Conservation (phyloP, 2,888 invertebrate genomes). For the Pecten maximus region DNA sequence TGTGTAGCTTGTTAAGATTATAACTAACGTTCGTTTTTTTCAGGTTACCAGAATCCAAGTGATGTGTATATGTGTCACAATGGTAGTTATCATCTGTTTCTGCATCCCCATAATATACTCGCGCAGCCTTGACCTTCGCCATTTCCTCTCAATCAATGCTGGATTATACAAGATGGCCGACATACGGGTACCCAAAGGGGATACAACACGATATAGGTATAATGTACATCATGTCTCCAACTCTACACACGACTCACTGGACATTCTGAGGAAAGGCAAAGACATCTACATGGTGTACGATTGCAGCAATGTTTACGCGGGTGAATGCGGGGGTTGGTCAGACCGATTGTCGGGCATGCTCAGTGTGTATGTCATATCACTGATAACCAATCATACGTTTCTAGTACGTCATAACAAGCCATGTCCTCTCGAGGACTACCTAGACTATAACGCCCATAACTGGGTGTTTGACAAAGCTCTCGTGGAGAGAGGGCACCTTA, state of each 20-base stretch:
- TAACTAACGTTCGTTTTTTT: neutral
- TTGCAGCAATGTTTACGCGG: neutral
- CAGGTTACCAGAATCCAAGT: neutral
- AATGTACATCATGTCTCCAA: neutral
- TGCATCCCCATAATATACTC: neutral
- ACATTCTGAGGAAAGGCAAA: neutral
- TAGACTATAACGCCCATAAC: neutral
- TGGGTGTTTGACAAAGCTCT: neutral
- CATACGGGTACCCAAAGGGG: neutral
- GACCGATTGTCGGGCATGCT: constrained; percentile 27
- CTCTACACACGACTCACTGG: neutral
- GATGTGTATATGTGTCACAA: neutral
- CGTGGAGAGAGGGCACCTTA: neutral
- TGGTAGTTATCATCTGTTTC: neutral
- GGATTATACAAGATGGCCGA: neutral
- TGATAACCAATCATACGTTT: neutral
- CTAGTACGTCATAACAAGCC: neutral
- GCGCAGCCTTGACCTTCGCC: neutral
- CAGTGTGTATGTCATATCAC: neutral
- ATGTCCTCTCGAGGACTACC: neutral
- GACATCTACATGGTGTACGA: neutral
- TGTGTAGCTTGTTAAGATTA: neutral
- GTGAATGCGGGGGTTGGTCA: neutral
- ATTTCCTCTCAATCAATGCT: neutral
- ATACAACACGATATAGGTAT: neutral